A percentile compares a stretch with the other conserved stretches of the same genome.
phyloP scores from a whole-genome alignment of 2,888 invertebrate genomes.

The Heteromurus nitidus region DNA sequence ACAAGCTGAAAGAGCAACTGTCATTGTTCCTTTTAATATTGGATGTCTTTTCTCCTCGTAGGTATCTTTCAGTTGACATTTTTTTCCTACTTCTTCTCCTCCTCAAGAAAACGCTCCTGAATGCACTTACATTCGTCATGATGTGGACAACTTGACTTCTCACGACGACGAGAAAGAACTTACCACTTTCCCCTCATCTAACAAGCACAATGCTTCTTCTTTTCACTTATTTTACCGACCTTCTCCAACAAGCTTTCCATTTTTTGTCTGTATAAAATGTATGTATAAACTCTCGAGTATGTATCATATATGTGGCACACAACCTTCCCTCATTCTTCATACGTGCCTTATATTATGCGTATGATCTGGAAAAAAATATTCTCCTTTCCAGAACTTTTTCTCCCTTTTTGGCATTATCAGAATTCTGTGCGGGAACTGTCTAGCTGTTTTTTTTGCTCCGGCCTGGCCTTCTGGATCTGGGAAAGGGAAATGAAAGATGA shows the following conservation, averaged over 20 bases:
- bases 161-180: neutral
- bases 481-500: slow-evolving; percentile 52
- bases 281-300: too few species aligned
- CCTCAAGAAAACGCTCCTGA: neutral
- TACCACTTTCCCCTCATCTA: neutral
- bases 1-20: slow-evolving; percentile 14
- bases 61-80: slow-evolving; percentile 14
- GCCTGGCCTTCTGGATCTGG: slow-evolving; percentile 2
- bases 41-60: neutral
- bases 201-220: neutral
- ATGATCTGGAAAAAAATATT: too few species aligned
- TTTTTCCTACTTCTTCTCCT: neutral
- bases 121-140: slow-evolving; percentile 14
- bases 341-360: too few species aligned
- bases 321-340: too few species aligned
- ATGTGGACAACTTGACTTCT: slow-evolving; percentile 12
- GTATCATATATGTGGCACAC: too few species aligned
- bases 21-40: slow-evolving; percentile 16
- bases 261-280: too few species aligned
- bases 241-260: too few species aligned
- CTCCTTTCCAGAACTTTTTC: too few species aligned
- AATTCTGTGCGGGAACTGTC: slow-evolving; percentile 6
- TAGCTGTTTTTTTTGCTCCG: neutral
- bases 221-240: too few species aligned
- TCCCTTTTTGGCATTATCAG: slow-evolving; percentile 11